Evolutionary conservation across 2,113 vertebrate species (phyloP), one percentile per base, ranked within the genome.

Genomic region (Chlamydotis undulata): DNA sequence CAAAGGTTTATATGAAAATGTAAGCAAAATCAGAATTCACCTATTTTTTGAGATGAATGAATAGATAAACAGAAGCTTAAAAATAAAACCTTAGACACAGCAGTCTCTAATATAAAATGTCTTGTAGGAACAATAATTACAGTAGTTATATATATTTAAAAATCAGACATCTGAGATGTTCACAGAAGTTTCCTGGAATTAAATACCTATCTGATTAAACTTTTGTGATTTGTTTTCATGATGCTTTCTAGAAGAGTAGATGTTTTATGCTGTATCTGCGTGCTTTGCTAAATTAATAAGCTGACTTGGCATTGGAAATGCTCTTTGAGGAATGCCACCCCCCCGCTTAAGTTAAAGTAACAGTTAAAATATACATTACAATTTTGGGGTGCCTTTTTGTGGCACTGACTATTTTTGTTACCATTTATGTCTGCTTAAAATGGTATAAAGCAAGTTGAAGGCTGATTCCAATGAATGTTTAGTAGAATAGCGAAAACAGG

Each of bases 1-100:
- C 93, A 97, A 97, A 97, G 96, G 63, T 92, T 82, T 88, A 55
- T 85, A 80, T 90, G 90, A 91, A 97, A 93, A 59, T 73, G 31
- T 87, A 94, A 93, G 83, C 64, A 94, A 76, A 95, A 94, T 75
- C 55, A 83, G 63, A 93, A 87, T 60, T 95, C 86, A 41, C 65
- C 12, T 78, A 57, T 93, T 94, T 96, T 96, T 87, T 55, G 65
- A 91, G 86, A 95, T 95, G 49, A 90, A 81, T 87, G 33, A 75
- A 73, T 93, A 95, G 94, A 96, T 96, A 90, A 96, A 49, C 52
- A 76, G 67, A 75, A 87, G 22, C 59, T 94, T 96, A 73, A 96
- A 96, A 94, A 96, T 85, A 68, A 95, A 96, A 93, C 87, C 93
- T 74, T 33, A 86, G 84, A 70, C 90, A 47, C 55, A 70, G 25